Percentiles rank a stretch among this genome's conserved stretches.
Evolutionary conservation across 2,888 invertebrate species (phyloP).

Genomic region (Caenorhabditis uteleia): DNA sequence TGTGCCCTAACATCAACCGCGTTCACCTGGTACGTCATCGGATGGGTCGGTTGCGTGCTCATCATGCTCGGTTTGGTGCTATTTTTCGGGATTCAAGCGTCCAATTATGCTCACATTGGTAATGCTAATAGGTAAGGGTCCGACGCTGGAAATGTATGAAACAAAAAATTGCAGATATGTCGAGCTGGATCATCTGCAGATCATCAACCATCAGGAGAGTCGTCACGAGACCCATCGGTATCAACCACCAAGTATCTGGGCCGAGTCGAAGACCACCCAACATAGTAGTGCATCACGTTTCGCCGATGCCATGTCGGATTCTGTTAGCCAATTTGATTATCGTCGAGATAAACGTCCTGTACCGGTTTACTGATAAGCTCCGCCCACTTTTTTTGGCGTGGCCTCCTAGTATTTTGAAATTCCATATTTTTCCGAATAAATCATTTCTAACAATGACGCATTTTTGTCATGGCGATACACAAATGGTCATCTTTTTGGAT

Average conservation of each 20-base stretch:
- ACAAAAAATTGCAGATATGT: neutral
- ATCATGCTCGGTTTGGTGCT: conserved; percentile 75
- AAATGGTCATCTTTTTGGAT: conserved; percentile 29
- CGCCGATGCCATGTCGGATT: conserved; percentile 53
- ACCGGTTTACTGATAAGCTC: conserved; percentile 30
- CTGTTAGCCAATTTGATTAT: conserved; percentile 50
- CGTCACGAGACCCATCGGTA: neutral
- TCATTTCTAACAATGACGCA: neutral
- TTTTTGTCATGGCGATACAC: conserved; percentile 6
- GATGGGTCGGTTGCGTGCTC: conserved; percentile 49
- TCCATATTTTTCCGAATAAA: neutral
- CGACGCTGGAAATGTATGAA: neutral
- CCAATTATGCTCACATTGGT: conserved; percentile 92
- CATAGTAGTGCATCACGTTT: conserved; percentile 9
- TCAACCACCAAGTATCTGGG: neutral
- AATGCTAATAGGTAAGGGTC: conserved; percentile 82
- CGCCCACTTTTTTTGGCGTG: neutral
- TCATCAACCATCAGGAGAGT: neutral
- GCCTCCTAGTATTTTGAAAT: no score
- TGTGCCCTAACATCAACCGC: conserved; percentile 66
- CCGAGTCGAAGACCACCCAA: neutral
- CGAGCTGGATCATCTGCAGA: neutral
- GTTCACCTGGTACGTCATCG: conserved; percentile 56
- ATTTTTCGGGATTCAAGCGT: conserved; percentile 90
- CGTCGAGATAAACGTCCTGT: conserved; percentile 36